These are phyloP conservation scores for Pristionchus arcanus DNA, from an alignment of 2,888 invertebrate genomes.

Conservation along the genomic window DNA sequence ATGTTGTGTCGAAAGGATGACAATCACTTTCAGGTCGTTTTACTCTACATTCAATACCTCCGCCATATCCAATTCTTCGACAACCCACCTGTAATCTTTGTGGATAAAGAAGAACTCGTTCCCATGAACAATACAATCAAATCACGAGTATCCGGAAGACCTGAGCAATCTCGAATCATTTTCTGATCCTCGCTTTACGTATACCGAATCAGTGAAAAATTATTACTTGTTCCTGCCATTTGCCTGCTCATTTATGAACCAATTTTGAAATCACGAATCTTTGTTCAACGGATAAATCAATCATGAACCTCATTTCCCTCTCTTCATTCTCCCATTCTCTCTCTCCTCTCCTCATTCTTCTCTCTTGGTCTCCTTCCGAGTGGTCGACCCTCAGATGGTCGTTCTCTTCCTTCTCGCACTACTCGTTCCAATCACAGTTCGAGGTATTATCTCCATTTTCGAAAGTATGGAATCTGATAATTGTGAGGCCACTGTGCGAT, in stretches of 20 bases:
- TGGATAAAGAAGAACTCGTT: constrained; percentile 12
- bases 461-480: not conserved
- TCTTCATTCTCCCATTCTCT: not conserved
- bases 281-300: not conserved
- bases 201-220: not conserved
- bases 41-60: constrained; percentile 18
- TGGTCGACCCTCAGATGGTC: constrained; percentile 17
- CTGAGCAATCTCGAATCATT: not conserved
- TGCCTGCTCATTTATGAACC: too few relatives aligned
- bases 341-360: not conserved
- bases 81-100: constrained; percentile 19
- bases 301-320: not conserved
- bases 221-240: too few relatives aligned
- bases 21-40: not conserved
- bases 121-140: constrained; percentile 22
- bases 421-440: not conserved
- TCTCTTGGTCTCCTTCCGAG: not conserved
- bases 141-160: not conserved
- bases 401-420: not conserved
- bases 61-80: constrained; percentile 30
- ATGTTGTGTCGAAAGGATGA: not conserved
- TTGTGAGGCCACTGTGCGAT: not conserved
- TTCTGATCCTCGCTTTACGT: not conserved
- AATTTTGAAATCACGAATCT: not conserved
- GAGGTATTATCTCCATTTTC: not conserved